Evolutionary conservation across 35 echinoderm and acorn worm species (phyloP), one percentile per base, ranked within the genome.

Genomic region (Diadema setosum): DNA sequence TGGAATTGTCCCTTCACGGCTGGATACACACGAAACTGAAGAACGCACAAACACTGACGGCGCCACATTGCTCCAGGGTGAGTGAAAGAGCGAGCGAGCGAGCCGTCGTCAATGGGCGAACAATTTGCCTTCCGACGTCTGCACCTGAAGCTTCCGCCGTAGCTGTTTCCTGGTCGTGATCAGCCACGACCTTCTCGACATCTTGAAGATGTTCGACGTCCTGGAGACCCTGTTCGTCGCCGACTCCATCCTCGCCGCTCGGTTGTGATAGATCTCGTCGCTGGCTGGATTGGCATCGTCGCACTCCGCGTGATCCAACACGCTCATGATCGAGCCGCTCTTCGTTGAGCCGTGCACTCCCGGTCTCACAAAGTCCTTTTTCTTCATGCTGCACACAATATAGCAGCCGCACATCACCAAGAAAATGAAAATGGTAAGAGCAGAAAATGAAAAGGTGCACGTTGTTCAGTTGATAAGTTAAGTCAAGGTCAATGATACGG

Each of bases 181-280:
- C 40, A 78, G 37, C 73, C 73, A 78, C 73, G 73, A 78, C 25
- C 73, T 78, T 8, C 73, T 78, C 5, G 73, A 78, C 73, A 78
- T 78, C 40, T 78, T 78, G 39, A 78, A 78, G 33, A 78, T 21
- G 44, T 78, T 78, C 73, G 73, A 78, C 30, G 73, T 78, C 40
- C 73, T 78, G 1, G 73, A 78, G 2, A 78, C 30, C 40, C 73
- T 39, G 20, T 41, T 41, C 26, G 73, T 41, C 11, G 73, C 73
- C 33, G 35, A 42, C 40, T 78, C 73, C 73, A 78, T 78, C 73
- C 73, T 39, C 11, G 73, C 73, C 15, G 73, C 73, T 78, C 40
- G 33, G 37, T 78, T 78, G 73, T 78, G 73, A n/a, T 78, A 78
- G 0, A 78, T 36, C 21, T 78, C 73, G 73, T 78, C 73, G 27